phyloP scores from a whole-genome alignment of 2,888 invertebrate species.

The Eupithecia centaureata region DNA sequence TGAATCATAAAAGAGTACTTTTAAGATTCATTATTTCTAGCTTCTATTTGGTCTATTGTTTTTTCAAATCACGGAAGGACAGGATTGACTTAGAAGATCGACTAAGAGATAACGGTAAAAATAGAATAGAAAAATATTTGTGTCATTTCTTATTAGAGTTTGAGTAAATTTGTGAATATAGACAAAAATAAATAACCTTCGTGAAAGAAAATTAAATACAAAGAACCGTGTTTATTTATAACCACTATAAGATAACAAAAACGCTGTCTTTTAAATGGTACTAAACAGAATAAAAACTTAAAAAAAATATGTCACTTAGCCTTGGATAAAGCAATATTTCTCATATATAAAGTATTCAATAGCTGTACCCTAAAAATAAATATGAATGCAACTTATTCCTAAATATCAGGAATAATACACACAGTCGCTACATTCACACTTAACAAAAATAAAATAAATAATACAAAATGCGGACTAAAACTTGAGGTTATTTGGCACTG shows the following conservation, averaged over 20 bases:
- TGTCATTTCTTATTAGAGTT: not conserved
- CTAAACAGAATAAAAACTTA: slow-evolving; percentile 59
- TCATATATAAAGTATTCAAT: slow-evolving; percentile 53
- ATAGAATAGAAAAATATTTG: slow-evolving; percentile 22
- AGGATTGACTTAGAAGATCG: not conserved
- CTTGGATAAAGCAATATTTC: slow-evolving; percentile 71
- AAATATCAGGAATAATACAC: slow-evolving; percentile 84
- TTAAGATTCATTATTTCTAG: slow-evolving; percentile 55
- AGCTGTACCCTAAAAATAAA: slow-evolving; percentile 79
- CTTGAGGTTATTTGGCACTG: slow-evolving; percentile 84
- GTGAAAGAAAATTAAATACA: slow-evolving; percentile 40
- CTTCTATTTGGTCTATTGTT: slow-evolving; percentile 65
- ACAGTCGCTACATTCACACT: slow-evolving; percentile 82
- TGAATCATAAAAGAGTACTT: slow-evolving; percentile 53
- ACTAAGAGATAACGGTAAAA: not conserved
- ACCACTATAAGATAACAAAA: slow-evolving; percentile 73
- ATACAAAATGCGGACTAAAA: slow-evolving; percentile 77
- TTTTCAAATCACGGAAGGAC: slow-evolving; percentile 43
- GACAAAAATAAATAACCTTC: slow-evolving; percentile 12
- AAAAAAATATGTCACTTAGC: slow-evolving; percentile 76
- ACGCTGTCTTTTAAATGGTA: slow-evolving; percentile 70
- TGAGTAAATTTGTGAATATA: slow-evolving; percentile 7
- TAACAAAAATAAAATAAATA: slow-evolving; percentile 70
- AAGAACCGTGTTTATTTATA: slow-evolving; percentile 41
- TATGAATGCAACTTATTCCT: slow-evolving; percentile 83